phyloP scores from a whole-genome alignment of 2,113 vertebrate species.

The Campylomormyrus tamandua region DNA sequence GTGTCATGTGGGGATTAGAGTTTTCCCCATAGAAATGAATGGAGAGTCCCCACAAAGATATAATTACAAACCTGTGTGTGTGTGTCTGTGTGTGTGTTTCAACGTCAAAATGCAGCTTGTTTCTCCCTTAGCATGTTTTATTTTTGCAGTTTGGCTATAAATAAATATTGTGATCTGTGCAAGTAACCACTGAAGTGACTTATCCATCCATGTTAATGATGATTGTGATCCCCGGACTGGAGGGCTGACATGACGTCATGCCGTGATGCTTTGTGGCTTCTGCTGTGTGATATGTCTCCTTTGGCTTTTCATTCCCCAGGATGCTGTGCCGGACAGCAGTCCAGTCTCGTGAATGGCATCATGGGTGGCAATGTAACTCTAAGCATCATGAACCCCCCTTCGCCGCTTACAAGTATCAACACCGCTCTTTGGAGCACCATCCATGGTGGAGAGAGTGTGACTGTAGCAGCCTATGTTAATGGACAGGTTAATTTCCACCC shows the following conservation, averaged over 20 bases:
- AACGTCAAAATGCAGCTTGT: not conserved
- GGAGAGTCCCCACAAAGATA: too few species aligned
- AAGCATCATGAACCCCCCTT: not conserved
- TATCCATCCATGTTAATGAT: not conserved
- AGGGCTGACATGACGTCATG: not conserved
- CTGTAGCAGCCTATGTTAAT: not conserved
- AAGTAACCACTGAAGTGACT: not conserved
- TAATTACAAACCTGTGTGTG: too few species aligned
- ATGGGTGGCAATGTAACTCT: not conserved
- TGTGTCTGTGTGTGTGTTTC: not conserved
- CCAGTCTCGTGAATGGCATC: not conserved
- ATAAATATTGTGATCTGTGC: not conserved
- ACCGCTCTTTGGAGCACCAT: not conserved
- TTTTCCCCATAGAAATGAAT: too few species aligned
- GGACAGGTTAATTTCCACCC: accelerated
- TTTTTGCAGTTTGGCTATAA: not conserved
- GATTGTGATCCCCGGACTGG: not conserved
- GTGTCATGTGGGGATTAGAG: too few species aligned
- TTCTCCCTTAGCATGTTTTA: not conserved
- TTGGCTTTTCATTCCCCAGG: not conserved
- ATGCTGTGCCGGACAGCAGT: not conserved
- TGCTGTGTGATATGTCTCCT: not conserved
- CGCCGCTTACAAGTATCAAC: not conserved
- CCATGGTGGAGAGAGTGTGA: not conserved
- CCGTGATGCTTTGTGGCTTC: not conserved